A percentile compares a stretch with the other conserved stretches of the same genome.
phyloP scores from a whole-genome alignment of 2,797 vertebrate genomes.

The Furcifer pardalis region DNA sequence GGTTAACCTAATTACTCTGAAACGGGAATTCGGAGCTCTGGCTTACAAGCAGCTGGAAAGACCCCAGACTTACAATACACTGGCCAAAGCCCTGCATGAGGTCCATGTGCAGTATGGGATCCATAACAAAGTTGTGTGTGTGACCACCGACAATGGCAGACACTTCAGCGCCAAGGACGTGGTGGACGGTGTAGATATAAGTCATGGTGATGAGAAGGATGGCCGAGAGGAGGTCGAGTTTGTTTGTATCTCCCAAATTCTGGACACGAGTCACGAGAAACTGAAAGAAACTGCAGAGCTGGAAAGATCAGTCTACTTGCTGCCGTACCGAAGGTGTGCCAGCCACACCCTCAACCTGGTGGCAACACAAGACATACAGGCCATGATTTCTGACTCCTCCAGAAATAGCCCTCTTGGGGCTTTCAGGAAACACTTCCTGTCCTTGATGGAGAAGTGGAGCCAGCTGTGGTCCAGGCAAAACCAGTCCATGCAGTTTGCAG shows the following conservation, averaged over 20 bases:
- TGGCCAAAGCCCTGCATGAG: not conserved
- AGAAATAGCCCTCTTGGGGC: not conserved
- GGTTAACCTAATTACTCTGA: not conserved
- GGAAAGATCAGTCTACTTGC: not conserved
- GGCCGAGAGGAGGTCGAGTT: not conserved
- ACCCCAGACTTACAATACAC: not conserved
- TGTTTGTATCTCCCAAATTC: not conserved
- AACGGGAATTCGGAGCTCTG: not conserved
- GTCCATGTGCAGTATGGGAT: not conserved
- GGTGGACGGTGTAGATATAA: not conserved
- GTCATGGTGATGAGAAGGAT: not conserved
- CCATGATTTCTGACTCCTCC: not conserved
- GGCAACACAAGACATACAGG: not conserved
- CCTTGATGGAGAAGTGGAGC: not conserved
- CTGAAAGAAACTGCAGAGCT: not conserved
- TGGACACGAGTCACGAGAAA: not conserved
- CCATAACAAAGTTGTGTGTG: not conserved
- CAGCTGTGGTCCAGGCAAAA: not conserved
- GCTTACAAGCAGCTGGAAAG: not conserved
- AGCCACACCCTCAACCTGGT: not conserved
- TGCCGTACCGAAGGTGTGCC: not conserved
- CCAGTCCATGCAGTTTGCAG: not conserved
- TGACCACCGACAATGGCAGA: not conserved
- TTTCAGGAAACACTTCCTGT: not conserved
- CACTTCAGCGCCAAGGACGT: not conserved